Base-by-base conservation (phyloP, 2,888 invertebrate genomes). In the Epirrita christyi region DNA sequence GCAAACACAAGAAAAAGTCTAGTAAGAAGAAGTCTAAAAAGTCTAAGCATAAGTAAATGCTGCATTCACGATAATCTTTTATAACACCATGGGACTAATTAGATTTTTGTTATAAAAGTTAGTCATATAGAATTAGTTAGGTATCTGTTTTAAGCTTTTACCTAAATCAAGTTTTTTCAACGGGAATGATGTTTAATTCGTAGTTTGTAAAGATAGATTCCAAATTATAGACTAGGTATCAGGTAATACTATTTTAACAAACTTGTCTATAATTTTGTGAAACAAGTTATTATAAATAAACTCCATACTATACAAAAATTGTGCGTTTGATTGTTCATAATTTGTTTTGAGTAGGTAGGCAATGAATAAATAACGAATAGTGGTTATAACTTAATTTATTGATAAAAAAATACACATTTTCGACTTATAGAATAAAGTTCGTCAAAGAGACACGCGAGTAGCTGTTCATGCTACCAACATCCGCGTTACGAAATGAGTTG, bases 21-120 rank as follows among this genome's bases (percentile, higher is more conserved):
- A 92, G 93, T 70, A 95, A 95, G 78, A 96, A 96, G 80, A 95
- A 95, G 86, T 61, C 66, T 34, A 96, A 95, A 81, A 96, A 95
- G 82, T 93, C 94, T 62, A 92, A 91, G 73, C 89, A 91, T 80
- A 91, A 91, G 82, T 90, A 83, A 78, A 41, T 48, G 13, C 41
- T 63, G 45, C 47, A 47, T 55, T 28, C 27, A 34, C 34, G 47
- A 48, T 51, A 28, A 48, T 46, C 41, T 59, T 44, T 38, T 52
- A 43, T 49, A 47, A 42, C 48, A 38, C 14, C 11, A 42, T 41
- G 52, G n/a, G 47, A 55, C 42, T 55, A 48, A 53, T 60, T 55
- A 46, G 49, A 51, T 60, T 51, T 46, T 42, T 21, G 45, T 56
- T 48, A 50, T 54, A 58, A 52, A 50, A 54, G 48, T 47, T 59